Base-by-base conservation (phyloP, 1,140 invertebrate genomes). In the Sitophilus oryzae region DNA sequence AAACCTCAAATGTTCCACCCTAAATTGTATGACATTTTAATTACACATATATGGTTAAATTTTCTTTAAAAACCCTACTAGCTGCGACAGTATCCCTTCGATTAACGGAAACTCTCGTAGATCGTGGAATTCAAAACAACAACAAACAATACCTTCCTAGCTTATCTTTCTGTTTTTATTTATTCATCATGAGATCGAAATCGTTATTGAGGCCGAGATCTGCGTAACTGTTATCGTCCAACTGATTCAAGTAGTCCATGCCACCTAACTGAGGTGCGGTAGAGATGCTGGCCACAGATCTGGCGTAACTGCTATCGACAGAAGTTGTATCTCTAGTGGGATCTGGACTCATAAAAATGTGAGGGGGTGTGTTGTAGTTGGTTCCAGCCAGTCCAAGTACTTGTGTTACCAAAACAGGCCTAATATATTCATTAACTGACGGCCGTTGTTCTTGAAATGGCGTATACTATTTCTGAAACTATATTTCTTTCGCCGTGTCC, bases 391-490 rank as follows among this genome's bases (percentile, higher is more conserved):
- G n/a, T n/a, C n/a, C n/a, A n/a, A n/a, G n/a, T n/a, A n/a, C n/a
- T n/a, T n/a, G n/a, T n/a, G n/a, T n/a, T n/a, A n/a, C n/a, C n/a
- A n/a, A n/a, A n/a, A 87, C 72, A 11, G 90, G 90, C 66, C 86
- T 88, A 19, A 95, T 89, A 71, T 95, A 95, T 11, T 91, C 91
- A 71, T 92, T 91, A 62, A 78, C 82, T 5, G 81, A 76, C 59
- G 81, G 79, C 65, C 84, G 81, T 70, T 80, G 85, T 60, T 85
- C 85, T 74, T 79, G 73, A 70, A 83, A 82, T 18, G 85, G 86
- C 5, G 91, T 92, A 66, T 94, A 96, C 71, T 95, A 96, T 72
- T 92, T 94, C 30, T 82, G 79, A 73, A 97, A 97, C 0, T 89
- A 90, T 47, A 84, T 76, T 67, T 93, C 86, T 71, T 96, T 96